Evolutionary conservation across 2,888 invertebrate genomes (phyloP), one percentile per base, ranked within the genome.

Genomic region (Catocala nupta): DNA sequence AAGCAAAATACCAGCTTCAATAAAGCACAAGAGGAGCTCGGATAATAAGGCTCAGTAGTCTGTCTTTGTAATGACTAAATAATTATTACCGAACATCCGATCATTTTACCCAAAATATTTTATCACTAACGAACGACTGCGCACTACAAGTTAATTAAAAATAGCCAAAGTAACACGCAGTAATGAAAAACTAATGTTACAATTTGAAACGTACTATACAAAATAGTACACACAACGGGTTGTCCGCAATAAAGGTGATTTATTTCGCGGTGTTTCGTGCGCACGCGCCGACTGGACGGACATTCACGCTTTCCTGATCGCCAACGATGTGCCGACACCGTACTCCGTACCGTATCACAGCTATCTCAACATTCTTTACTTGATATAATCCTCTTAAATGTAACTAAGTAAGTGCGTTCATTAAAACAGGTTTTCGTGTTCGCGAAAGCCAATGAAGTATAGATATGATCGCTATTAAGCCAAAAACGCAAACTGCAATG

Each of bases 251-350:
- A 71, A 64, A 71, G 59, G 62, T 69, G 67, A 71, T 70, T 67
- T 75, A 73, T 70, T 73, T 70, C 70, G 68, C 71, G 9, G 50
- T 6, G 43, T 70, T 71, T 77, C 75, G 73, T 77, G 75, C 70
- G 56, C 72, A 66, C 45, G 70, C 75, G 72, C 51, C 63, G 12
- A 34, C 12, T 25, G 13, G 12, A 39, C 75, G 74, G 68, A 72
- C 78, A 78, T 87, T 89, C 88, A 90, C 90, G 91, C 91, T 91
- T 90, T 91, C 90, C 81, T 81, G 87, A 81, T 76, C 86, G 67
- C 56, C 65, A 67, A 67, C 73, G 65, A 76, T 78, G 69, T 66
- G 55, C 68, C 53, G 57, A 60, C 66, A 57, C 64, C 55, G 58
- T 58, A 55, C 48, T 42, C 5, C 54, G 16, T 43, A 59, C 59